These are phyloP conservation scores for Macaca fascicularis DNA, from an alignment of 2,113 vertebrate species.

Conservation along the genomic window T2T-MFA8v1.1 NC_088379.1:120612001-120612500, in stretches of 20 bases:
- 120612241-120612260: background rate
- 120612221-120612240: background rate
- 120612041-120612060: too few relatives aligned
- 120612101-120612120: background rate
- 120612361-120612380: too few relatives aligned
- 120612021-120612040: background rate
- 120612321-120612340: background rate
- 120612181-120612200: fast-evolving
- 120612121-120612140: background rate
- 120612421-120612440: too few relatives aligned
- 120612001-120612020: background rate
- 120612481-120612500: too few relatives aligned
- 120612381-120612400: too few relatives aligned
- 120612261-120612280: background rate
- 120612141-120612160: background rate
- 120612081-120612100: background rate
- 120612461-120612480: too few relatives aligned
- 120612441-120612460: fast-evolving
- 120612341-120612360: background rate
- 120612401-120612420: too few relatives aligned
- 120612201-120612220: background rate
- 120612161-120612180: background rate
- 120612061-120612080: background rate
- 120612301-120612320: background rate
- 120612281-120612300: background rate